Evolutionary conservation across 2,113 vertebrate genomes (phyloP).

Genomic region (Gorsachius goisagi): DNA sequence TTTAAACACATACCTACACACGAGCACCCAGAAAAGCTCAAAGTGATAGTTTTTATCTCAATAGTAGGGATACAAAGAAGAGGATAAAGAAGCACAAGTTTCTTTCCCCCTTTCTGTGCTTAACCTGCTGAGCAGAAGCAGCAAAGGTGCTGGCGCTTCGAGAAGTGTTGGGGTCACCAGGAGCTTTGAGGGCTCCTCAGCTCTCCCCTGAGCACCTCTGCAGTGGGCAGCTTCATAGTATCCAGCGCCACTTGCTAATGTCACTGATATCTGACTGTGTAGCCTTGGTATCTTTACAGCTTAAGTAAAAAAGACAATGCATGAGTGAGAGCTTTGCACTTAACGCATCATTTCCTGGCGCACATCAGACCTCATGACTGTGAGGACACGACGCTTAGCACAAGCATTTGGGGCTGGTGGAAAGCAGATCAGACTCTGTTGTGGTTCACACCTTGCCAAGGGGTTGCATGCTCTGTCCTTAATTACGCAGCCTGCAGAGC

Average conservation of each 20-base stretch:
- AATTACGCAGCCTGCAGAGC: accelerated
- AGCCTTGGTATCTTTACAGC: not conserved
- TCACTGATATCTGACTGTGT: accelerated
- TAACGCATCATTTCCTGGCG: accelerated
- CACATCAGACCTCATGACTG: accelerated
- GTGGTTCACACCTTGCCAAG: not conserved
- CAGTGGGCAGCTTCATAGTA: not conserved
- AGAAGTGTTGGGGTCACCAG: not conserved
- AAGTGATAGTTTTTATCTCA: not conserved
- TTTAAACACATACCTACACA: not conserved
- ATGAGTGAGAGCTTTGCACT: not conserved
- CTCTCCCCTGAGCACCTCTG: not conserved
- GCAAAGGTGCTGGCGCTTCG: not conserved
- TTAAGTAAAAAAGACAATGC: too few relatives aligned
- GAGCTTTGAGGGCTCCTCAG: not conserved
- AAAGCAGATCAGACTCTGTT: not conserved
- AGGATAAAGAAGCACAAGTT: not conserved
- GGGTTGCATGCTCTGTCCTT: not conserved
- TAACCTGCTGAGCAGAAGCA: not conserved
- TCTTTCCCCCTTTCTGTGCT: not conserved
- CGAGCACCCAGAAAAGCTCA: not conserved
- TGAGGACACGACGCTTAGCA: not conserved
- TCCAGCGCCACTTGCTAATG: not conserved
- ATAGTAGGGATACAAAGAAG: not conserved
- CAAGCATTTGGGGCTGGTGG: not conserved